phyloP scores from a whole-genome alignment of 2,888 invertebrate genomes.

The Leucania comma region DNA sequence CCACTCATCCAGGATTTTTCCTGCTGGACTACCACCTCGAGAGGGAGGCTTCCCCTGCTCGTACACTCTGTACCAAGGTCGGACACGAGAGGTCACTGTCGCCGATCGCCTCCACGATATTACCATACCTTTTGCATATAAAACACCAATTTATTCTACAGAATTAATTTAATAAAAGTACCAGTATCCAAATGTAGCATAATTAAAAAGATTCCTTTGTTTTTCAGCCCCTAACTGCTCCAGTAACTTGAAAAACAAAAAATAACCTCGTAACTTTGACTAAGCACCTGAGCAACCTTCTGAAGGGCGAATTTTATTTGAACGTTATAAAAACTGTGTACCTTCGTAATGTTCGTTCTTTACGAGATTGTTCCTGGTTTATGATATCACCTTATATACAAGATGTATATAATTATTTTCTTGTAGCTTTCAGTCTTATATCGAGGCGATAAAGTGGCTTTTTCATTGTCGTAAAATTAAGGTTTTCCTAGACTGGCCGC shows the following conservation, averaged over 20 bases:
- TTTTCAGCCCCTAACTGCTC: not conserved
- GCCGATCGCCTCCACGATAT: too few species aligned
- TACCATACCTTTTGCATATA: too few species aligned
- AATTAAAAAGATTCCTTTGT: constrained; percentile 17
- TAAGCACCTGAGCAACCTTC: constrained; percentile 42
- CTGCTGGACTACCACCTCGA: too few species aligned
- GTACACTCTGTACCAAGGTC: too few species aligned
- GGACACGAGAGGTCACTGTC: too few species aligned
- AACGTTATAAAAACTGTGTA: constrained; percentile 58
- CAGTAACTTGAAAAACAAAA: constrained; percentile 9
- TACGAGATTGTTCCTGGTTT: constrained; percentile 74
- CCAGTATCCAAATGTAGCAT: constrained; percentile 4
- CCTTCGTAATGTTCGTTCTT: constrained; percentile 63
- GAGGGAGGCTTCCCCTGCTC: too few species aligned
- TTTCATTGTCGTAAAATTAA: constrained; percentile 60
- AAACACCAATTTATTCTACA: constrained; percentile 4
- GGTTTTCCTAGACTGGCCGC: constrained; percentile 65
- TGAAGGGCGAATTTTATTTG: constrained; percentile 58
- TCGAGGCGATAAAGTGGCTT: constrained; percentile 58
- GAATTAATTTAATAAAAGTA: not conserved
- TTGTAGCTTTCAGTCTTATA: constrained; percentile 58
- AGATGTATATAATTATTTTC: constrained; percentile 55
- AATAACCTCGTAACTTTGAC: constrained; percentile 12
- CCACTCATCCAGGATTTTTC: too few species aligned
- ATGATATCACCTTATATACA: constrained; percentile 63